Percentiles rank a stretch among this genome's conserved stretches.
These are phyloP conservation scores for Actinia equina DNA, from an alignment of 64 coral and sea anemone genomes.

Conservation along the genomic window DNA sequence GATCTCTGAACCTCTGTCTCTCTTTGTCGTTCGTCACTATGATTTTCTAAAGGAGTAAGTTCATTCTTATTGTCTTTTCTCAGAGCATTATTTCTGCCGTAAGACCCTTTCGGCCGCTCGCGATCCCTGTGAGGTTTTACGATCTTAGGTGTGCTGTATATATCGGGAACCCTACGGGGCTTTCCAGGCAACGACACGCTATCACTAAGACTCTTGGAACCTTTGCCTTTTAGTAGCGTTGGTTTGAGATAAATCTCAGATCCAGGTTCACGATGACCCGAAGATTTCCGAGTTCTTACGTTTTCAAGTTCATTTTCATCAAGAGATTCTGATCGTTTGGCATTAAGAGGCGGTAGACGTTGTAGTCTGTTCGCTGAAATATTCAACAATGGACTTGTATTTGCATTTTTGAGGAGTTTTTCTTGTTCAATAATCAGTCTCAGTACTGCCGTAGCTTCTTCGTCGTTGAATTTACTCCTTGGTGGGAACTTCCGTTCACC, in stretches of 20 bases:
- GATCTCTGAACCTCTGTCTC: not conserved
- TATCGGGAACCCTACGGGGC: slow-evolving; percentile 75
- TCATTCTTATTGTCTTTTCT: not conserved
- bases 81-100: slow-evolving; percentile 30
- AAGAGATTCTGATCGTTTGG: slow-evolving; percentile 25
- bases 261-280: slow-evolving; percentile 6
- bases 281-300: slow-evolving; percentile 26
- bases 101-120: slow-evolving; percentile 62
- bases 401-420: slow-evolving; percentile 67
- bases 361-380: slow-evolving; percentile 66
- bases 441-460: slow-evolving; percentile 83
- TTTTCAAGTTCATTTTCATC: slow-evolving; percentile 40
- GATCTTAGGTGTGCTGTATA: slow-evolving; percentile 79
- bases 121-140: slow-evolving; percentile 49
- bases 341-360: slow-evolving; percentile 55
- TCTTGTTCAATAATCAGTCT: slow-evolving; percentile 85
- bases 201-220: slow-evolving; percentile 34
- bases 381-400: slow-evolving; percentile 69
- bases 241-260: slow-evolving; percentile 66
- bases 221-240: slow-evolving; percentile 68
- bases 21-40: not conserved
- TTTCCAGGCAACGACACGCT: slow-evolving; percentile 40
- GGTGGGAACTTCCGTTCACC: slow-evolving; percentile 67
- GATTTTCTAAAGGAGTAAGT: not conserved
- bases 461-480: slow-evolving; percentile 88